A percentile compares a stretch with the other conserved stretches of the same genome.
Conservation (phyloP, 30 jellyfish, hydroid and myxozoan genomes). For the Cassiopea xamachana region DNA sequence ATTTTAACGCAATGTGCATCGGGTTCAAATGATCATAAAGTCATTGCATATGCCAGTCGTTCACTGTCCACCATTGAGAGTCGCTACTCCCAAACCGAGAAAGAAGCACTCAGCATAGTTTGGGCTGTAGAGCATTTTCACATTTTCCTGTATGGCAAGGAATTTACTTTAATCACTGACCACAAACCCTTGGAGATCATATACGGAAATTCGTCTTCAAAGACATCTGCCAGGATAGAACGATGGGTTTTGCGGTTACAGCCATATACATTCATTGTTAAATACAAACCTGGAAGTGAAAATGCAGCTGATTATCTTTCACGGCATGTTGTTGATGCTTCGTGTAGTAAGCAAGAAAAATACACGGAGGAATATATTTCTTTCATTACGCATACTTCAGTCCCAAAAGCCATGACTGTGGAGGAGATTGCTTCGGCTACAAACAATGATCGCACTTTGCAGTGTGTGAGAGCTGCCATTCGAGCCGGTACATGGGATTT, state of each 20-base stretch:
- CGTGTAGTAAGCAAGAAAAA: not conserved
- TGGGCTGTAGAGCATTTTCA: slow-evolving; percentile 49
- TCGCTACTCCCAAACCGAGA: slow-evolving; percentile 57
- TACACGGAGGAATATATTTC: not conserved
- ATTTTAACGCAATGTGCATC: no score
- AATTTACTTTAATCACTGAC: slow-evolving; percentile 56
- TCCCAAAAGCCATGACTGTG: slow-evolving; percentile 55
- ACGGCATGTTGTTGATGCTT: slow-evolving; percentile 27
- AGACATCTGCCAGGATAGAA: slow-evolving; percentile 57
- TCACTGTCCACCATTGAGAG: slow-evolving; percentile 11
- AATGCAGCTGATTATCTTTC: slow-evolving; percentile 55
- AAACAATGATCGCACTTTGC: slow-evolving; percentile 10
- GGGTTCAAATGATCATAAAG: slow-evolving; percentile 2
- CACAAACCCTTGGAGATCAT: slow-evolving; percentile 53
- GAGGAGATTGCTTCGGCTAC: slow-evolving; percentile 55
- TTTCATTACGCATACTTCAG: slow-evolving; percentile 23
- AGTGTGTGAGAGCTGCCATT: slow-evolving; percentile 24
- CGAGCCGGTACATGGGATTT: slow-evolving; percentile 27
- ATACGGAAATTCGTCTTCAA: slow-evolving; percentile 8
- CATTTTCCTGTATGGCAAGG: slow-evolving; percentile 26
- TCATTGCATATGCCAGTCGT: slow-evolving; percentile 47
- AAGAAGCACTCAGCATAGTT: slow-evolving; percentile 51
- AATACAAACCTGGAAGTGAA: slow-evolving; percentile 36
- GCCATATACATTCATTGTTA: slow-evolving; percentile 29
- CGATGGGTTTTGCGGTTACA: slow-evolving; percentile 42